These are phyloP conservation scores for Armadillidium nasatum DNA, from an alignment of 1,140 invertebrate genomes.

Conservation along the genomic window DNA sequence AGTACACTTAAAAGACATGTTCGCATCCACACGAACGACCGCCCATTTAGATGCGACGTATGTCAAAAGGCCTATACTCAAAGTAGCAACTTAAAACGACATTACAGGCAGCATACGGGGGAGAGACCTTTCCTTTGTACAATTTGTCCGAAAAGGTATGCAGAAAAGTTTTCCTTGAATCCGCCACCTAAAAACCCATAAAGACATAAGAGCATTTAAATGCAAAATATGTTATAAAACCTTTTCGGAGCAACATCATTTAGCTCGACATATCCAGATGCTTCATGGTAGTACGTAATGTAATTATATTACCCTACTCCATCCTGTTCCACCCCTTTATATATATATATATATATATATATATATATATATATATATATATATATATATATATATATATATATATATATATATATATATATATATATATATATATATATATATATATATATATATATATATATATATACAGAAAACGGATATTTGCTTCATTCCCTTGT, in stretches of 20 bases:
- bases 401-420: too few relatives aligned
- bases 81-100: not conserved
- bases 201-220: not conserved
- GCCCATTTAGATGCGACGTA: conserved; percentile 46
- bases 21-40: conserved; percentile 57
- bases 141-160: not conserved
- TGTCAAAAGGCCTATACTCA: conserved; percentile 51
- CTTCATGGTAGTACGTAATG: not conserved
- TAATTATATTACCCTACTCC: too few relatives aligned
- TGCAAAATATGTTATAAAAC: not conserved
- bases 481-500: too few relatives aligned
- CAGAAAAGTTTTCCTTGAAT: conserved; percentile 1
- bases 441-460: too few relatives aligned
- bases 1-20: not conserved
- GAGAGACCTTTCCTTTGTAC: conserved; percentile 14
- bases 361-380: too few relatives aligned
- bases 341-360: too few relatives aligned
- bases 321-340: too few relatives aligned
- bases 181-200: not conserved
- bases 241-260: not conserved
- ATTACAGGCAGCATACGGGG: conserved; percentile 16
- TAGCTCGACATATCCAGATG: not conserved
- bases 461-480: too few relatives aligned
- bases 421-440: too few relatives aligned
- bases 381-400: too few relatives aligned